Evolutionary conservation across 2,888 invertebrate species (phyloP), one percentile per base, ranked within the genome.

Genomic region (Trissoscelio sp.): DNA sequence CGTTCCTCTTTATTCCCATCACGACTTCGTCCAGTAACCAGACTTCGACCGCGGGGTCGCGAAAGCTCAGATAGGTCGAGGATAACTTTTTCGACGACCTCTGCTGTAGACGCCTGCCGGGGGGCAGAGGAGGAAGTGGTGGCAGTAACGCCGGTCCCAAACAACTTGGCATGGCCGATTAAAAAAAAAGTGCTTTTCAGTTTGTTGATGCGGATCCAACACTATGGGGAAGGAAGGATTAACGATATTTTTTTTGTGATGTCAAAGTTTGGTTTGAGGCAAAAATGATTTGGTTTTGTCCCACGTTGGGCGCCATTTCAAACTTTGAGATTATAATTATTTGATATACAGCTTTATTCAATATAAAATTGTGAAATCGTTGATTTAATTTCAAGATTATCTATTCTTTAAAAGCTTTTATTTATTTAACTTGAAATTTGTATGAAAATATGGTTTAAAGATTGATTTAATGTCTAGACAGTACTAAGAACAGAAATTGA

Each of bases 101-200:
- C 79, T 89, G 88, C 60, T 90, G 85, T 79, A 88, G 88, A 62
- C 91, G 88, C 84, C 93, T 93, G 86, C 92, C 93, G 6, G 93
- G 93, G 14, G 93, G 94, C 80, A 94, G 88, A 11, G 93, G 93
- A 51, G 93, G 93, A 55, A 93, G 93, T n/a, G 93, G 93, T 51
- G 93, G 93, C 58, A 93, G 93, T 7, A 93, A 93, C 55, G 93
- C 93, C 48, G 93, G 93, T 2, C 93, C 93, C 86, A 93, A 92
- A 86, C 93, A 93, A 69, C 86, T 88, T 34, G 88, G 84, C 48
- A 90, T 88, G 3, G 87, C 87, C 79, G 92, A 22, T 51, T 55
- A 24, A 39, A 9, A 39, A 39, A 22, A 20, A 12, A 6, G 5
- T 1, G 16, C 1, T 57, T 57, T 57, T 20, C 57, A 37, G 7